Percentiles rank a stretch among this genome's conserved stretches.
These are phyloP conservation scores for Prolemur simus DNA, from an alignment of 2,113 vertebrate genomes.

Conservation along the genomic window DNA sequence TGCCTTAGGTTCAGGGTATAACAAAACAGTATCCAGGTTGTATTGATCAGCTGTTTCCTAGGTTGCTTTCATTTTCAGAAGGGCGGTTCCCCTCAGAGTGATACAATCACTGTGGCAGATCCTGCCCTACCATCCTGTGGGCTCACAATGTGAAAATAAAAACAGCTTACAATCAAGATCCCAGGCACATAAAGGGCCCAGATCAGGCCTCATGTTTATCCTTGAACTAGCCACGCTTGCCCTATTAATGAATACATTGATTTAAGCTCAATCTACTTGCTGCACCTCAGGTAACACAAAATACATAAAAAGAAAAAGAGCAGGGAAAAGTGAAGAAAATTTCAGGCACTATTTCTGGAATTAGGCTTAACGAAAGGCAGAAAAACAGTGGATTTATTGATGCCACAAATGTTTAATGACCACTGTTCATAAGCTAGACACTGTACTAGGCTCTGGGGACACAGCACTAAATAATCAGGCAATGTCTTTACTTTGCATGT, in stretches of 20 bases:
- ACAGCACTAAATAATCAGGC: background rate
- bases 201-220: background rate
- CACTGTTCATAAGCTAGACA: background rate
- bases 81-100: background rate
- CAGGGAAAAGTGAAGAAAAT: background rate
- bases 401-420: background rate
- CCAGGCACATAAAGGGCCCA: background rate
- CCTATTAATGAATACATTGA: background rate
- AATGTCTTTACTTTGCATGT: background rate
- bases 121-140: background rate
- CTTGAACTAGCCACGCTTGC: background rate
- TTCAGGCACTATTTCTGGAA: background rate
- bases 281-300: background rate
- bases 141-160: background rate
- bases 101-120: background rate
- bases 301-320: background rate
- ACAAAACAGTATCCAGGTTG: background rate
- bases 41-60: background rate
- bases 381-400: background rate
- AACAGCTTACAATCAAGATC: background rate
- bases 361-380: background rate
- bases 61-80: background rate
- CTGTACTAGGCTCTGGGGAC: background rate
- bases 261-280: background rate
- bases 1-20: background rate